Evolutionary conservation across 2,888 invertebrate genomes (phyloP), one percentile per base, ranked within the genome.

Genomic region (Lacanobia wlatinum): DNA sequence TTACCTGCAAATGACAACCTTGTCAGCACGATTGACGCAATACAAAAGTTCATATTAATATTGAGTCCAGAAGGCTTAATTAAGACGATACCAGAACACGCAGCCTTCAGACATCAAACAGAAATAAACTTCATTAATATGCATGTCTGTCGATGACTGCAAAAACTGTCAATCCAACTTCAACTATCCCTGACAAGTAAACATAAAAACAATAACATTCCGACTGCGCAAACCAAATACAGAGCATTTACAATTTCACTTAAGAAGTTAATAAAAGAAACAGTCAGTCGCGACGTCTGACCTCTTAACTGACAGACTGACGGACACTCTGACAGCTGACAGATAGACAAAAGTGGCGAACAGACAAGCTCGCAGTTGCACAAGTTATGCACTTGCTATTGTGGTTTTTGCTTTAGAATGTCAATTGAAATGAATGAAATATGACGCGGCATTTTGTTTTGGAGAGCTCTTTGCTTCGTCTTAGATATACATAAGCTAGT

Each of bases 221-320:
- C 58, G 50, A 59, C 67, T 74, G 38, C 28, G 48, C 63, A 83
- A 71, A 71, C 50, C 34, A 53, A 76, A 76, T 56, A 78, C 63
- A 71, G 70, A 65, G 52, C 64, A 69, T 74, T 71, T 74, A 76
- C 73, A 70, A 82, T 85, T 85, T 82, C 65, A 76, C 73, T 70
- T 70, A 69, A 67, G 72, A 77, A 72, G 76, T 68, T 74, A 73
- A 76, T 86, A 80, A 84, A 85, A 82, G 75, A 74, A 71, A 56
- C 75, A 43, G 65, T 73, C 60, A 60, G 82, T 67, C 75, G 68
- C 84, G 82, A 78, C 80, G 80, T 76, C 76, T 87, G 85, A 85
- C 87, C 87, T 87, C 87, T 73, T 84, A 79, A 74, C 76, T 81
- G 87, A 72, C 82, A 71, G 73, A 56, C 70, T 63, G 66, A 62